Evolutionary conservation across 1,140 invertebrate genomes (phyloP), one percentile per base, ranked within the genome.

Genomic region (Thalassaphorura encarpata): DNA sequence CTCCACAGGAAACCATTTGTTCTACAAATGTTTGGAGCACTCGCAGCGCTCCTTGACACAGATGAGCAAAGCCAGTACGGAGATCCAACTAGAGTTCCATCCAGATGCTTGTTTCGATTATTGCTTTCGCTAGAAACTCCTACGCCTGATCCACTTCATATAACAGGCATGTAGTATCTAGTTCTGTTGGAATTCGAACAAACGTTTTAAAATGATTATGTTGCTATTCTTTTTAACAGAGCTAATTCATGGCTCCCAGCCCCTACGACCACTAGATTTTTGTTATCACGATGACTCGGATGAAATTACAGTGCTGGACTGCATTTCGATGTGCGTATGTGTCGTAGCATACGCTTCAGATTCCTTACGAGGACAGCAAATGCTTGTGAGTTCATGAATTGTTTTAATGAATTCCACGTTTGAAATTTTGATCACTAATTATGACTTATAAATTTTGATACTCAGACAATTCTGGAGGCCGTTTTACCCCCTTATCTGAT

Each of bases 1-100:
- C 82, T 99, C 70, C 97, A 99, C 69, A 79, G 96, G 54, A 99
- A 99, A 69, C 95, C 96, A 1, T 99, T 99, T 68, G 91, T 98
- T 59, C 76, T 98, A 21, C 89, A 99, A 79, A 95, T 98, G 91
- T 98, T 99, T 75, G 96, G 96, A 5, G 94, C 90, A 43, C 86
- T 97, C 2, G 96, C 96, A 0, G 87, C 93, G 2, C 90, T 98
- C 66, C 76, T 99, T 28, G 94, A 98, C 69, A 89, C 87, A 2
- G 93, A 99, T 69, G 85, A 87, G 67, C 81, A 83, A 54, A 83
- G 83, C 45, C 80, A 83, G 4, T 86, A 84, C 69, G 89, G 88
- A 2, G 56, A 66, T 43, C 63, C 60, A 63, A 69, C 58, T 57
- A 60, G 58, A 85, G 87, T 95, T 21, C 89, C 91, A 68, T 86